Conservation (phyloP, 2,797 vertebrate species). For the Propithecus perrieri region DNA sequence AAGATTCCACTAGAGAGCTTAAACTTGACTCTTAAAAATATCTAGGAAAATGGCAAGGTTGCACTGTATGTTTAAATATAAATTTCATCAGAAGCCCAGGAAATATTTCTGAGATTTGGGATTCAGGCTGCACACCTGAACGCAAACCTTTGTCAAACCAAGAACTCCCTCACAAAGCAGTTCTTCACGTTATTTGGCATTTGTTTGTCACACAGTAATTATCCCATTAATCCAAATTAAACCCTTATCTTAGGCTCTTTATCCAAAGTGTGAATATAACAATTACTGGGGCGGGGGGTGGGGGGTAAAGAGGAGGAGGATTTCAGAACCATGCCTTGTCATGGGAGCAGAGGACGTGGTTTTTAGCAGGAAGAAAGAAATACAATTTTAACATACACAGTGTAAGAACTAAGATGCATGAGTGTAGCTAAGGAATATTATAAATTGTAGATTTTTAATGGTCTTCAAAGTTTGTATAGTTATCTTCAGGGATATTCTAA, state of each 20-base stretch:
- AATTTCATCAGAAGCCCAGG: constrained; percentile 62
- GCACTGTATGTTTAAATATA: not conserved
- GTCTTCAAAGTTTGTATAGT: not conserved
- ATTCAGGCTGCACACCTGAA: constrained; percentile 70
- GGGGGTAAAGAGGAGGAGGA: not conserved
- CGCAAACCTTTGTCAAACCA: constrained; percentile 80
- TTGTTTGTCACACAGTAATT: constrained; percentile 85
- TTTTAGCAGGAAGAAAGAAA: constrained; percentile 67
- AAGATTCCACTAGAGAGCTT: not conserved
- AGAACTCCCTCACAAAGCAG: constrained; percentile 73
- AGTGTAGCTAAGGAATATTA: not conserved
- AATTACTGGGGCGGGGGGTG: constrained; percentile 69
- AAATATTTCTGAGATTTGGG: constrained; percentile 70
- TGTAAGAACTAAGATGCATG: not conserved
- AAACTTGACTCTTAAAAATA: not conserved
- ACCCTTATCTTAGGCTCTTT: constrained; percentile 81
- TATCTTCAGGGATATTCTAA: not conserved
- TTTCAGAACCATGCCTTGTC: constrained; percentile 69
- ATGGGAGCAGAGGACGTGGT: constrained; percentile 57
- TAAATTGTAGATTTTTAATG: not conserved
- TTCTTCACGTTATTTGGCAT: constrained; percentile 82
- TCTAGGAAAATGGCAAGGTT: not conserved
- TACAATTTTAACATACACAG: not conserved
- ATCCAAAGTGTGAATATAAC: constrained; percentile 82
- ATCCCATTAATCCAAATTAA: constrained; percentile 87